Evolutionary conservation across 1,140 invertebrate genomes (phyloP).

Genomic region (Neodiprion lecontei): DNA sequence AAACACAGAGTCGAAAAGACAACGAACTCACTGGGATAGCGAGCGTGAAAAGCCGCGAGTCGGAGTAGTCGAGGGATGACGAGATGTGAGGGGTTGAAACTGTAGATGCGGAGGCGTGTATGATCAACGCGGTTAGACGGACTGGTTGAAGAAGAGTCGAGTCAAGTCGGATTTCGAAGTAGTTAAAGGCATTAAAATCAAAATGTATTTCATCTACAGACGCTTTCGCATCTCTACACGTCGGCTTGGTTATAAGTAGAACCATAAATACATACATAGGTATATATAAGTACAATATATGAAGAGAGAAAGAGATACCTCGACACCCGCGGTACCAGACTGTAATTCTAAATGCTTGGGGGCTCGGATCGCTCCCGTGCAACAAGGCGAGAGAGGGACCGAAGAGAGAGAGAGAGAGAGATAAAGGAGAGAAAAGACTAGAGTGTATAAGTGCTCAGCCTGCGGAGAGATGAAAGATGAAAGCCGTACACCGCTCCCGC

Average conservation of each 20-base stretch:
- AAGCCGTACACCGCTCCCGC: slow-evolving; percentile 50
- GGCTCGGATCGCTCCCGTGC: slow-evolving; percentile 1
- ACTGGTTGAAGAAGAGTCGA: too few relatives aligned
- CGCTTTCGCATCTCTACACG: too few relatives aligned
- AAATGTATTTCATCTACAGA: slow-evolving; percentile 46
- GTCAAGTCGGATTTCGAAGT: slow-evolving; percentile 49
- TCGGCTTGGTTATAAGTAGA: too few relatives aligned
- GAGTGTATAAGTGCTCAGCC: slow-evolving; percentile 56
- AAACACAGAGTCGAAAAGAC: too few relatives aligned
- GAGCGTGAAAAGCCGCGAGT: too few relatives aligned
- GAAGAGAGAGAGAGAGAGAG: slow-evolving; percentile 33
- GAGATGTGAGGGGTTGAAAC: too few relatives aligned
- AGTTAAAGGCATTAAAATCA: slow-evolving; percentile 61
- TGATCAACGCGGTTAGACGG: too few relatives aligned
- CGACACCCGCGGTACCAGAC: slow-evolving; percentile 14
- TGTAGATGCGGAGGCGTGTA: too few relatives aligned
- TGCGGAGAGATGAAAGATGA: slow-evolving; percentile 56
- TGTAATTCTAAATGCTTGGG: not conserved
- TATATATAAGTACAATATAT: not conserved
- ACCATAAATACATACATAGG: too few relatives aligned
- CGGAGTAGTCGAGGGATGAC: too few relatives aligned
- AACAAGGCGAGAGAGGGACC: slow-evolving; percentile 30
- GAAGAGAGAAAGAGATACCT: slow-evolving; percentile 14
- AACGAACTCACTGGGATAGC: too few relatives aligned
- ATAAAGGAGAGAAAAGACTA: slow-evolving; percentile 32